phyloP scores from a whole-genome alignment of 1,140 invertebrate genomes.

The Olivierus martensii region DNA sequence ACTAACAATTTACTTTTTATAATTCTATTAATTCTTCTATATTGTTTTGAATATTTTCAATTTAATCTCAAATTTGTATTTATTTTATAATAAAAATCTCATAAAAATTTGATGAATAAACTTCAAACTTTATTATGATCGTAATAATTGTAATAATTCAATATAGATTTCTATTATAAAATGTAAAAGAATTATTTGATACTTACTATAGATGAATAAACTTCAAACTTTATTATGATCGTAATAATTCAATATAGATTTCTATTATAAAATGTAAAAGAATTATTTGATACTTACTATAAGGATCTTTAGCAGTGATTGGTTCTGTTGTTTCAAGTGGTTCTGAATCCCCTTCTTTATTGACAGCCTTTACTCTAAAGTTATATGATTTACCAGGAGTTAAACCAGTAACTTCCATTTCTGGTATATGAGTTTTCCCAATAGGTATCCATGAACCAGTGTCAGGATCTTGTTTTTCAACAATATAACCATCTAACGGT shows the following conservation, averaged over 20 bases:
- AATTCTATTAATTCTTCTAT: too few relatives aligned
- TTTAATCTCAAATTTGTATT: too few relatives aligned
- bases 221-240: too few relatives aligned
- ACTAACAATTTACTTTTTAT: too few relatives aligned
- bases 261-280: too few relatives aligned
- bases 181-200: constrained; percentile 65
- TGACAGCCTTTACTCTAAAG: constrained; percentile 94
- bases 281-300: constrained; percentile 52
- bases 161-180: too few relatives aligned
- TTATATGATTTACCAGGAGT: constrained; percentile 93
- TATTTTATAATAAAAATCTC: too few relatives aligned
- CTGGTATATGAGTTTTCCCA: constrained; percentile 63
- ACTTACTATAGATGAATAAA: constrained; percentile 37
- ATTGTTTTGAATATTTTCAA: too few relatives aligned
- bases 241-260: too few relatives aligned
- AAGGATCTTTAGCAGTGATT: constrained; percentile 40
- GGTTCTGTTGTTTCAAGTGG: constrained; percentile 66
- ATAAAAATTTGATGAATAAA: too few relatives aligned
- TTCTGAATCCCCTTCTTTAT: constrained; percentile 95
- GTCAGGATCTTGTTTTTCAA: constrained; percentile 85
- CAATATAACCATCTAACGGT: constrained; percentile 72
- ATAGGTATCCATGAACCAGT: constrained; percentile 91
- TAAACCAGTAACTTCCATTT: constrained; percentile 74
- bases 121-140: too few relatives aligned
- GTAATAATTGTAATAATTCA: too few relatives aligned